Conservation (phyloP, 2,113 vertebrate genomes). For the Ciconia maguari region DNA sequence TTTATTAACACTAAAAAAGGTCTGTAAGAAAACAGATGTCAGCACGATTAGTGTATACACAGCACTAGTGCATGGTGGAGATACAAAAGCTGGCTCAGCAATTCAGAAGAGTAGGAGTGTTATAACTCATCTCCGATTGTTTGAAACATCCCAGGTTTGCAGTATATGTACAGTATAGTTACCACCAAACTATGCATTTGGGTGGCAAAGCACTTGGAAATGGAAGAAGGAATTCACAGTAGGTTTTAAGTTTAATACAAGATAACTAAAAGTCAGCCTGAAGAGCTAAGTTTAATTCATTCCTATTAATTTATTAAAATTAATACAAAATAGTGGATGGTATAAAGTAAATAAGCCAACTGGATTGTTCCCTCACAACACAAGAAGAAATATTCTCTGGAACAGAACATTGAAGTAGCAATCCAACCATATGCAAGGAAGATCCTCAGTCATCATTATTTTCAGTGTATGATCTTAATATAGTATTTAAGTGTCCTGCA, state of each 20-base stretch:
- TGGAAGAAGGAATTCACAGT: background rate
- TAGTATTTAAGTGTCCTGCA: background rate
- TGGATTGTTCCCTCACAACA: background rate
- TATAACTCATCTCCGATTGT: background rate
- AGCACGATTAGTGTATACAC: background rate
- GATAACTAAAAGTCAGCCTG: background rate
- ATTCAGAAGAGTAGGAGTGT: background rate
- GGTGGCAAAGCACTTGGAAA: background rate
- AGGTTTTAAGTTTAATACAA: background rate
- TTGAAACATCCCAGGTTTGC: background rate
- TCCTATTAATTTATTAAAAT: background rate
- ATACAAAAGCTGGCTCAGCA: background rate
- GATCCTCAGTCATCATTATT: background rate
- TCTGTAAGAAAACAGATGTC: background rate
- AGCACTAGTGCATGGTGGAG: background rate
- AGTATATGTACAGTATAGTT: fast-evolving
- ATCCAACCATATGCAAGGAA: background rate
- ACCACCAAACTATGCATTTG: background rate
- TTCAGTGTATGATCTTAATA: background rate
- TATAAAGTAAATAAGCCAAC: background rate
- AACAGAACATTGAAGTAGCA: background rate
- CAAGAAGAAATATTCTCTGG: background rate
- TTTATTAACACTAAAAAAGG: background rate
- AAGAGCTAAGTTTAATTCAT: background rate
- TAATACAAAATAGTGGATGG: background rate